These are phyloP conservation scores for Hippocampus abdominalis DNA, from an alignment of 2,113 vertebrate species.

Conservation along the genomic window DNA sequence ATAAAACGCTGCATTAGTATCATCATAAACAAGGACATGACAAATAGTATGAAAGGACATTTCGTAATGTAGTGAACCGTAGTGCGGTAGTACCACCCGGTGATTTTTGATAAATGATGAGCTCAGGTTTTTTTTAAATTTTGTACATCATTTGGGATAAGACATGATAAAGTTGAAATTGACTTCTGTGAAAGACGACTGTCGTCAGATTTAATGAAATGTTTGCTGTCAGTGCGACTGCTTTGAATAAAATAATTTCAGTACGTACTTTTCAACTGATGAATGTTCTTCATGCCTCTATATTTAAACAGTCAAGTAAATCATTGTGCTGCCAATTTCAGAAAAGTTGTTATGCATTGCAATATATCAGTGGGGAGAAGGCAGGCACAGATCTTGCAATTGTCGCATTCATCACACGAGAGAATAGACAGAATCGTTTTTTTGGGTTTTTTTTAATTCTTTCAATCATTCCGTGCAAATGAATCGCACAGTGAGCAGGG, in stretches of 20 bases:
- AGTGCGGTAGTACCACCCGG: no score
- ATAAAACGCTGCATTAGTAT: no score
- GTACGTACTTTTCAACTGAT: neutral
- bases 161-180: neutral
- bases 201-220: conserved; percentile 4
- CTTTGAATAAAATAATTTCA: neutral
- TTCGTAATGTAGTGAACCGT: no score
- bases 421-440: neutral
- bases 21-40: no score
- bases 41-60: no score
- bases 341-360: no score
- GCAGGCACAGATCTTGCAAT: neutral
- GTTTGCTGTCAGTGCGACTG: neutral
- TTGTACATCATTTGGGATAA: neutral
- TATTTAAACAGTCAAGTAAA: neutral
- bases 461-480: neutral
- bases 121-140: neutral
- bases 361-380: no score
- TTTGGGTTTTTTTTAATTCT: neutral
- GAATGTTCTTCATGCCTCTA: neutral
- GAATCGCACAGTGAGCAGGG: neutral
- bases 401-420: neutral
- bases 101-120: no score
- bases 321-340: neutral
- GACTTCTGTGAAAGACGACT: conserved; percentile 9